A percentile compares a stretch with the other conserved stretches of the same genome.
Evolutionary conservation across 2,888 invertebrate species (phyloP).

Genomic region (Limenitis camilla): DNA sequence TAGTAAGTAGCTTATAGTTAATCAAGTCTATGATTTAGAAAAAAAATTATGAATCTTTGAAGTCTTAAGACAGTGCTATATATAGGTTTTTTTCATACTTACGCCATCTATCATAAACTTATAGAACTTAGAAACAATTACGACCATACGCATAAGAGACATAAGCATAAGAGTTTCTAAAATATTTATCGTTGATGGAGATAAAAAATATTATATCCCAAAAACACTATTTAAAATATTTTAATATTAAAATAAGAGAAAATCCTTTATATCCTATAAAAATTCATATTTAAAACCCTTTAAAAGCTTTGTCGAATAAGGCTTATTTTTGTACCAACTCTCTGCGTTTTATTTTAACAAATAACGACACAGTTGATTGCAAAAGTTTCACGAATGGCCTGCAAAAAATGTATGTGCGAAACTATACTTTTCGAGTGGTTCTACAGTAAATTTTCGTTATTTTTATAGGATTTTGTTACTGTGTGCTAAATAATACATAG

Average conservation of each 20-base stretch:
- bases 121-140: too few species aligned
- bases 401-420: constrained; percentile 7
- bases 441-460: not conserved
- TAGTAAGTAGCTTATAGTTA: too few species aligned
- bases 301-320: not conserved
- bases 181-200: too few species aligned
- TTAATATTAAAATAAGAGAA: not conserved
- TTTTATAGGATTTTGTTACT: not conserved
- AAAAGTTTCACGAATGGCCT: constrained; percentile 13
- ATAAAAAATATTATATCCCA: too few species aligned
- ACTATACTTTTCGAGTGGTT: not conserved
- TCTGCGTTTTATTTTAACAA: constrained; percentile 20
- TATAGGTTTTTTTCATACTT: too few species aligned
- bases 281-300: constrained; percentile 1
- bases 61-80: too few species aligned
- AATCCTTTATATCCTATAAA: not conserved
- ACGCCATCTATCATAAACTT: too few species aligned
- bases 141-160: too few species aligned
- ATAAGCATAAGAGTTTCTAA: too few species aligned
- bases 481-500: too few species aligned
- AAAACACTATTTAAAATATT: not conserved
- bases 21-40: too few species aligned
- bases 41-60: too few species aligned
- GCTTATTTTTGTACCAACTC: constrained; percentile 13
- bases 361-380: constrained; percentile 21